Evolutionary conservation across 1,140 invertebrate species (phyloP).

Genomic region (Chironomus tepperi): DNA sequence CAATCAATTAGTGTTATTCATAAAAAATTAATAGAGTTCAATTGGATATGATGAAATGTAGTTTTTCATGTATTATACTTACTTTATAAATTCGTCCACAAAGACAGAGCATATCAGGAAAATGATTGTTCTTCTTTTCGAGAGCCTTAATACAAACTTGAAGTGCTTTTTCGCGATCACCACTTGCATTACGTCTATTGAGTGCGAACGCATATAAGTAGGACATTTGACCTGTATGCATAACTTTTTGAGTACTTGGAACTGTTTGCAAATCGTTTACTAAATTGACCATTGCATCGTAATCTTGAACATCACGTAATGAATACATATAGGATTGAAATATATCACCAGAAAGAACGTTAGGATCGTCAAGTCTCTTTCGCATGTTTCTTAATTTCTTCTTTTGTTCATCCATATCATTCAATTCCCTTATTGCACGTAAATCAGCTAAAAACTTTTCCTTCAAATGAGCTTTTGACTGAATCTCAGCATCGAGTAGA

Average conservation of each 20-base stretch:
- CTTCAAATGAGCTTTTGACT: conserved; percentile 92
- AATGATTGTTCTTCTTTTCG: conserved; percentile 86
- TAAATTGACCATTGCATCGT: conserved; percentile 95
- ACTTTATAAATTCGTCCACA: conserved; percentile 95
- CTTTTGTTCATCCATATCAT: conserved; percentile 64
- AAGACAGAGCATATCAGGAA: conserved; percentile 95
- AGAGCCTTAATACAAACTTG: conserved; percentile 84
- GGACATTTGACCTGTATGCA: conserved; percentile 81
- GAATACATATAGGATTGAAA: conserved; percentile 87
- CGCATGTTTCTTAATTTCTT: conserved; percentile 83
- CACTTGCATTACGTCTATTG: conserved; percentile 87
- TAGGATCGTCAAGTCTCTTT: conserved; percentile 90
- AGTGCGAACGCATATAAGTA: conserved; percentile 96
- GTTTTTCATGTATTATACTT: background rate
- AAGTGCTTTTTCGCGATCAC: conserved; percentile 89
- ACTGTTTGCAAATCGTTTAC: conserved; percentile 93
- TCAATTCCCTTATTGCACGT: conserved; percentile 82
- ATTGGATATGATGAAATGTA: too few relatives aligned
- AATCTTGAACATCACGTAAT: conserved; percentile 90
- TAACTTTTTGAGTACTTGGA: conserved; percentile 81
- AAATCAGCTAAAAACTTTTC: conserved; percentile 96
- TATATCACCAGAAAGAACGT: conserved; percentile 90
- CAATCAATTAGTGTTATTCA: background rate
- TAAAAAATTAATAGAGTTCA: too few relatives aligned
- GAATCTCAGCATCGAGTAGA: conserved; percentile 88